phyloP scores from a whole-genome alignment of 2,113 vertebrate species.

The Promerops cafer region DNA sequence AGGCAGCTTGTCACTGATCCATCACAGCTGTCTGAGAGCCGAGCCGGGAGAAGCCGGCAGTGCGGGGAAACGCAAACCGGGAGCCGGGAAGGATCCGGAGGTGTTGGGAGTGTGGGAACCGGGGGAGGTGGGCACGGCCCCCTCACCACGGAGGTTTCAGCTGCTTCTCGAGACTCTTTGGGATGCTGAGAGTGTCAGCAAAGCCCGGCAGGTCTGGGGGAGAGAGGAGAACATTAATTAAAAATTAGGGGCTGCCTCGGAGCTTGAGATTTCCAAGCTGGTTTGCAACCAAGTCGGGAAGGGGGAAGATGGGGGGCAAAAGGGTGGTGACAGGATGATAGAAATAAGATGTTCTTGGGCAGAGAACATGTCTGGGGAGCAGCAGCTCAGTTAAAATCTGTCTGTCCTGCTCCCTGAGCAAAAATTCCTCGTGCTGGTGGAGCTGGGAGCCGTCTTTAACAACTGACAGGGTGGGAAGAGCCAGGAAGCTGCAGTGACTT shows the following conservation, averaged over 20 bases:
- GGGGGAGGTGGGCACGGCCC: neutral
- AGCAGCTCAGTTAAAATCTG: neutral
- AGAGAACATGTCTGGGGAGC: neutral
- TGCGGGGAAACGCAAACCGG: neutral
- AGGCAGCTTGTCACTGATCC: slow-evolving; percentile 56
- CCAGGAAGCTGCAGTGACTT: neutral
- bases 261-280: neutral
- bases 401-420: neutral
- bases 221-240: neutral
- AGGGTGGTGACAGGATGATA: neutral
- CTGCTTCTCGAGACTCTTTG: neutral
- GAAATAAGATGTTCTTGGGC: neutral
- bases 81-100: neutral
- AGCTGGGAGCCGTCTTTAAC: rapidly evolving
- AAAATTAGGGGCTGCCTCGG: neutral
- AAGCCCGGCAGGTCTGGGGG: neutral
- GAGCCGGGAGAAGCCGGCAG: neutral
- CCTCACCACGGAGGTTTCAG: rapidly evolving
- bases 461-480: neutral
- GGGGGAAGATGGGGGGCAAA: neutral
- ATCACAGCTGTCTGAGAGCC: slow-evolving; percentile 50
- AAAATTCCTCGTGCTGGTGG: rapidly evolving
- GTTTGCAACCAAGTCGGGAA: neutral
- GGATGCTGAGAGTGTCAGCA: neutral
- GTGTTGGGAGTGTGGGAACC: slow-evolving; percentile 20